Evolutionary conservation across 2,888 invertebrate genomes (phyloP).

Genomic region (Ennomos quercinarius): DNA sequence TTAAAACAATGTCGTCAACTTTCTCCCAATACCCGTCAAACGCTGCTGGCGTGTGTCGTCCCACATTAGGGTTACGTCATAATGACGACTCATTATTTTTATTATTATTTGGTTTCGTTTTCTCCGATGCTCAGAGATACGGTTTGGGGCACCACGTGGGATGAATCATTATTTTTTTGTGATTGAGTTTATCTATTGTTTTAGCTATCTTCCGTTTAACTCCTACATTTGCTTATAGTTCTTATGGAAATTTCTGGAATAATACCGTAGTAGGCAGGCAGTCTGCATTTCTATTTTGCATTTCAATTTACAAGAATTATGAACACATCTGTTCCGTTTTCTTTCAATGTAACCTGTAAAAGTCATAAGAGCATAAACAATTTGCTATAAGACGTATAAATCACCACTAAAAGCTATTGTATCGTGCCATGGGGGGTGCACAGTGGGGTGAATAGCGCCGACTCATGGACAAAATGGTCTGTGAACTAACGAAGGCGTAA

Average conservation of each 20-base stretch:
- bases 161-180: constrained; percentile 12
- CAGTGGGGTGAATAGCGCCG: constrained; percentile 48
- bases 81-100: constrained; percentile 31
- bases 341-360: no score
- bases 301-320: no score
- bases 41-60: constrained; percentile 41
- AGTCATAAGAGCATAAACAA: not conserved
- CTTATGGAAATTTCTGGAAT: no score
- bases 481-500: constrained; percentile 40
- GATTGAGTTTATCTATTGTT: not conserved
- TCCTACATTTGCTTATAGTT: no score
- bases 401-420: constrained; percentile 6
- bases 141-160: constrained; percentile 17
- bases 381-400: constrained; percentile 6
- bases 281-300: no score
- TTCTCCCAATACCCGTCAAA: constrained; percentile 49
- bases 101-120: constrained; percentile 40
- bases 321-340: no score
- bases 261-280: no score
- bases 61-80: constrained; percentile 59
- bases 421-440: constrained; percentile 2
- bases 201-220: no score
- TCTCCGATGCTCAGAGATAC: constrained; percentile 31
- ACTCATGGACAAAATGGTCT: constrained; percentile 56
- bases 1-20: constrained; percentile 59